Percentiles rank a stretch among this genome's conserved stretches.
Conservation (phyloP, 64 coral and sea anemone species). For the Porites australiensis region DNA sequence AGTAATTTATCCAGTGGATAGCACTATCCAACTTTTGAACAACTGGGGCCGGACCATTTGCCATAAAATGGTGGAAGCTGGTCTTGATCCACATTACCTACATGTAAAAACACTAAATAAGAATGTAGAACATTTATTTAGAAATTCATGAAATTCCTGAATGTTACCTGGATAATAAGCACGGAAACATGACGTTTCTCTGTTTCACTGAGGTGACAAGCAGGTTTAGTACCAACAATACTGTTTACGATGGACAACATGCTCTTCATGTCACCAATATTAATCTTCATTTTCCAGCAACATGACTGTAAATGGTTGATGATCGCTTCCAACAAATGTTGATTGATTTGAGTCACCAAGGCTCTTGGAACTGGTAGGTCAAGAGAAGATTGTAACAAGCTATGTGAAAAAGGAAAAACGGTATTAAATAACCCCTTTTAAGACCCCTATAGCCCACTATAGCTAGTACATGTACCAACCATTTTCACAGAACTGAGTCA, state of each 20-base stretch:
- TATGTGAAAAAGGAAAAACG: slow-evolving; percentile 25
- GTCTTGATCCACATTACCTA: too few relatives aligned
- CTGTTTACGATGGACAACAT: slow-evolving; percentile 89
- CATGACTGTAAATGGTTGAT: slow-evolving; percentile 62
- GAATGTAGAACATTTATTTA: too few relatives aligned
- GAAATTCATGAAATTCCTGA: too few relatives aligned
- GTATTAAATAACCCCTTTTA: too few relatives aligned
- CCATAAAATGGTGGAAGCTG: too few relatives aligned
- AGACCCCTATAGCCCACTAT: too few relatives aligned
- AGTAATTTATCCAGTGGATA: too few relatives aligned
- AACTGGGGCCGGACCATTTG: too few relatives aligned
- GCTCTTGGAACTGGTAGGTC: slow-evolving; percentile 72
- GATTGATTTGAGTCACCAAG: slow-evolving; percentile 68
- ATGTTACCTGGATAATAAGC: slow-evolving; percentile 73
- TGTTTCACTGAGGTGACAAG: slow-evolving; percentile 58
- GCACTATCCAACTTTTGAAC: too few relatives aligned
- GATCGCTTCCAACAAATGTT: slow-evolving; percentile 73
- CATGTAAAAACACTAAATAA: too few relatives aligned
- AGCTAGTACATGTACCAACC: too few relatives aligned
- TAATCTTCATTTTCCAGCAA: slow-evolving; percentile 78
- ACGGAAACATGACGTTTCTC: slow-evolving; percentile 52
- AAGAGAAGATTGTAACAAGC: slow-evolving; percentile 79
- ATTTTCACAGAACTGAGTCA: too few relatives aligned
- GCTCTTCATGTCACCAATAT: slow-evolving; percentile 83
- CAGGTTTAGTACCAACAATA: slow-evolving; percentile 79